These are phyloP conservation scores for Mus spicilegus DNA, from an alignment of 2,113 vertebrate species.

Conservation along the genomic window DNA sequence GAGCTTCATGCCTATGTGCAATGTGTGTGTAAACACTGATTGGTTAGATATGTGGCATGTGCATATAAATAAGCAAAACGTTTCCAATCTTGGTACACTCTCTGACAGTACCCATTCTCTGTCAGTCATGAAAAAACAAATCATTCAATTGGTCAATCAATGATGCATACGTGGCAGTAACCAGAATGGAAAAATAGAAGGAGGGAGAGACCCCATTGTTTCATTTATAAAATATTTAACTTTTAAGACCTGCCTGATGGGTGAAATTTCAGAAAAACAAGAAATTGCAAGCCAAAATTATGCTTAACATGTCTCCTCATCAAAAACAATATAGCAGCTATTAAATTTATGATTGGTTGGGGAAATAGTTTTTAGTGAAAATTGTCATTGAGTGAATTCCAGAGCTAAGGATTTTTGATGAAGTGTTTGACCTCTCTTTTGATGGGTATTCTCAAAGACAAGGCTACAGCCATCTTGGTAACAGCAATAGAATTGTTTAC, in stretches of 20 bases:
- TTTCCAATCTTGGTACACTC: not conserved
- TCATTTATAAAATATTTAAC: constrained; percentile 11
- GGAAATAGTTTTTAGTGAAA: not conserved
- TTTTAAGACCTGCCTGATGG: not conserved
- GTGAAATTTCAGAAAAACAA: not conserved
- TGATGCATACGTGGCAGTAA: not conserved
- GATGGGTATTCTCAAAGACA: not conserved
- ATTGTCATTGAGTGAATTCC: not conserved
- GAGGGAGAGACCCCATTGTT: not conserved
- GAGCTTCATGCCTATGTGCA: not conserved
- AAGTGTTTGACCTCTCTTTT: not conserved
- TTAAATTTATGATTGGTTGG: constrained; percentile 20
- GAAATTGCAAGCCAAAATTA: not conserved
- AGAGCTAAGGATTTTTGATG: not conserved
- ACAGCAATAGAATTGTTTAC: not conserved
- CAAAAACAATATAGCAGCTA: not conserved
- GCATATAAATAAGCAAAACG: not conserved
- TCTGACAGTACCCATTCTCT: not conserved
- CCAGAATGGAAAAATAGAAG: not conserved
- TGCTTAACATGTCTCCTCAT: not conserved
- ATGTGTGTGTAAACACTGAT: not conserved
- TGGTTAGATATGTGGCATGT: not conserved
- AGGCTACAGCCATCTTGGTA: not conserved
- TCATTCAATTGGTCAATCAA: not conserved
- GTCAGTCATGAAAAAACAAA: not conserved